A percentile compares a stretch with the other conserved stretches of the same genome.
phyloP scores from a whole-genome alignment of 1,140 invertebrate species.

The Daktulosphaira vitifoliae region DNA sequence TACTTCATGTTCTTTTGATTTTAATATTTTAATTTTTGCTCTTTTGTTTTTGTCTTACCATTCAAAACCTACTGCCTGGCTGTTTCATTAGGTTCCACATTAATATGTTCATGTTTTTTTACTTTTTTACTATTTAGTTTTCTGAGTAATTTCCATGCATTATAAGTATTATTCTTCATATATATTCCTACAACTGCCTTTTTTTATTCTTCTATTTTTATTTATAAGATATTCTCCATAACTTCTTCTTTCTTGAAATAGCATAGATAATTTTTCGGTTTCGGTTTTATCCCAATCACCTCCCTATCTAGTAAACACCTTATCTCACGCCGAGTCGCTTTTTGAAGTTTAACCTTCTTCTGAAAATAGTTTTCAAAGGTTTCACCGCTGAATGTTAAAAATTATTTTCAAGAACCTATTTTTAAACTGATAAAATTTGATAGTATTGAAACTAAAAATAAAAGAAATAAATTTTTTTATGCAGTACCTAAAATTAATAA shows the following conservation, averaged over 20 bases:
- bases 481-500: no score
- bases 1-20: slow-evolving; percentile 4
- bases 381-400: no score
- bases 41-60: slow-evolving; percentile 13
- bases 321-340: background rate
- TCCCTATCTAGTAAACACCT: background rate
- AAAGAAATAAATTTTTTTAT: no score
- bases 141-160: background rate
- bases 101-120: background rate
- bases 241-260: background rate
- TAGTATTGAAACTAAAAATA: no score
- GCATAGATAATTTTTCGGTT: background rate
- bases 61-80: slow-evolving; percentile 2
- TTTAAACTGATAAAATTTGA: no score
- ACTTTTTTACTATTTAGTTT: background rate
- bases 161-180: background rate
- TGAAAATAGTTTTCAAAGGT: background rate
- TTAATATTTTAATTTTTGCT: slow-evolving; percentile 2
- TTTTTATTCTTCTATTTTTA: background rate
- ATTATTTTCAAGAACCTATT: no score
- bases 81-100: slow-evolving; percentile 15
- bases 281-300: slow-evolving; percentile 1
- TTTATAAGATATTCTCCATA: background rate
- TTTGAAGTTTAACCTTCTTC: slow-evolving; percentile 1
- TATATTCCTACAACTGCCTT: background rate